phyloP scores from a whole-genome alignment of 2,797 vertebrate genomes.

The Hapalemur alaotrensis region DNA sequence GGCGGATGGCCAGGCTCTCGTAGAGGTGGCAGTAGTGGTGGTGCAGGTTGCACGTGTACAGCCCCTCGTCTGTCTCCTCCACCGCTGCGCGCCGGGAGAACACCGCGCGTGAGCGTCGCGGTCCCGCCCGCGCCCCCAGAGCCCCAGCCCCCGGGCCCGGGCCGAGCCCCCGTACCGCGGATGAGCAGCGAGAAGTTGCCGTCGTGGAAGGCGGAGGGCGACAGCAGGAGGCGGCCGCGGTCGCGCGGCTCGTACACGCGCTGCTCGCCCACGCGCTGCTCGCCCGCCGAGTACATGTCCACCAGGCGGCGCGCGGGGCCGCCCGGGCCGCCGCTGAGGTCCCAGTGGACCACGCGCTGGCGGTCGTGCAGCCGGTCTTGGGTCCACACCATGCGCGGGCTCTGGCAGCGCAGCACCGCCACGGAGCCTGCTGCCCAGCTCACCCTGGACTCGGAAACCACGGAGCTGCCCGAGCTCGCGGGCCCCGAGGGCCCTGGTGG shows the following conservation, averaged over 20 bases:
- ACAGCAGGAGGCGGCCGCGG: slow-evolving; percentile 88
- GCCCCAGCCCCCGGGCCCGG: fast-evolving
- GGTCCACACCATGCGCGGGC: slow-evolving; percentile 94
- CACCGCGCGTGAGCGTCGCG: neutral
- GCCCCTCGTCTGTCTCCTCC: slow-evolving; percentile 88
- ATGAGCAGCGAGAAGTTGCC: slow-evolving; percentile 97
- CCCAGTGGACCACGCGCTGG: slow-evolving; percentile 97
- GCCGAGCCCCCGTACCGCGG: slow-evolving; percentile 84
- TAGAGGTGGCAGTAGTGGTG: slow-evolving; percentile 97
- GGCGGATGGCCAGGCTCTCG: slow-evolving; percentile 90
- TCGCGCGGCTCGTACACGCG: slow-evolving; percentile 93
- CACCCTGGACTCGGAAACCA: slow-evolving; percentile 90
- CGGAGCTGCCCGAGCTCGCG: slow-evolving; percentile 76
- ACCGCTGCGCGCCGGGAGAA: slow-evolving; percentile 83
- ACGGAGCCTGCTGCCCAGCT: slow-evolving; percentile 85
- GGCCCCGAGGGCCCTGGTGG: neutral
- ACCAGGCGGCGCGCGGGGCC: slow-evolving; percentile 88
- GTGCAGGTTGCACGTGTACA: slow-evolving; percentile 96
- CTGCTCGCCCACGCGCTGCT: slow-evolving; percentile 91
- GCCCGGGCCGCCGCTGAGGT: slow-evolving; percentile 81
- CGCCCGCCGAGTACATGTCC: slow-evolving; percentile 94
- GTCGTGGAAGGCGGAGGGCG: slow-evolving; percentile 89
- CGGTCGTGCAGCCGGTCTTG: slow-evolving; percentile 93
- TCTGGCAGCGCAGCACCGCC: slow-evolving; percentile 91
- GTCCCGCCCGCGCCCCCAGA: too few relatives aligned